Evolutionary conservation across 2,888 invertebrate species (phyloP), one percentile per base, ranked within the genome.

Genomic region (Anticlea derivata): DNA sequence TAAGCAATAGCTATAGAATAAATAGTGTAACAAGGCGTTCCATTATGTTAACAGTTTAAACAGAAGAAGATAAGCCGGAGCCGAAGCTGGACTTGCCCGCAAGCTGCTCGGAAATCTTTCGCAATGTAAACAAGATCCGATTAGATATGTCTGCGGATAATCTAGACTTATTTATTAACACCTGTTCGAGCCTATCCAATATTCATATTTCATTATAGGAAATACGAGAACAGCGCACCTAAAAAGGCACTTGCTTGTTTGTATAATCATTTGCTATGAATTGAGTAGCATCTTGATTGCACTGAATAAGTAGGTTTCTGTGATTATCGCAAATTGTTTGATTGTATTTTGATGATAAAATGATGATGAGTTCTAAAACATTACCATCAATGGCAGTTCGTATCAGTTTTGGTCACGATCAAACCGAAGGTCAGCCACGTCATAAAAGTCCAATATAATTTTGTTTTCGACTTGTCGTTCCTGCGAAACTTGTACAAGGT

Each of bases 51-150:
- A 78, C 74, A 77, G 73, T 80, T 80, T 78, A 80, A 80, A 73
- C 75, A 75, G 75, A 59, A 53, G 60, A 41, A 69, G 83, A 85
- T 83, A 84, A 75, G 67, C 62, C 59, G 52, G 35, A 26, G 37
- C 13, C 55, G 41, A 35, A 46, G 17, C 23, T 48, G 51, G 48
- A 60, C 58, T 59, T 58, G 61, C 62, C 60, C 55, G 60, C 61
- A 63, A 58, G 65, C 61, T 64, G 63, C 54, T 58, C 51, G 60
- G 73, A 71, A 76, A 74, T 73, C 73, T 77, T 75, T 81, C 69
- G 73, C 75, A 79, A 78, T 83, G 84, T 84, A 83, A 86, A 88
- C 86, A 86, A 75, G 83, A 84, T 81, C 75, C 66, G 86, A 88
- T 87, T 83, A 86, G 80, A 86, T 82, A 72, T 69, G 66, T 73